A percentile compares a stretch with the other conserved stretches of the same genome.
Conservation (phyloP, 2,113 vertebrate species). For the Ophiodon elongatus region DNA sequence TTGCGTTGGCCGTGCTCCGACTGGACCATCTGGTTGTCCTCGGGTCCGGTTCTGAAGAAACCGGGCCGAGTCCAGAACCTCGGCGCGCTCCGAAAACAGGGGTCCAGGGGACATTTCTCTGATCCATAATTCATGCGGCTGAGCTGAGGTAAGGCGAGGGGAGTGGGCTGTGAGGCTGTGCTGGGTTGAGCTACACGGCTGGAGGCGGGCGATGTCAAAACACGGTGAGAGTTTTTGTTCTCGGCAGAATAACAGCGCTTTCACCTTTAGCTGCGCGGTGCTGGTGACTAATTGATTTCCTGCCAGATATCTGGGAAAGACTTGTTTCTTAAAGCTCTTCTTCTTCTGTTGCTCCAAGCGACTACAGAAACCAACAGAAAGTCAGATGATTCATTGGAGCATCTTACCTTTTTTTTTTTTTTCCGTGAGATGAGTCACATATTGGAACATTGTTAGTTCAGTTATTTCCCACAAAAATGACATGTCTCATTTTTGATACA, state of each 20-base stretch:
- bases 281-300: conserved; percentile 43
- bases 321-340: conserved; percentile 17
- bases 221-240: conserved; percentile 31
- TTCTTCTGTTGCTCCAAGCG: not conserved
- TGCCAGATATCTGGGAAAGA: conserved; percentile 44
- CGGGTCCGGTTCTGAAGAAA: conserved; percentile 80
- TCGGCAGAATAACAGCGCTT: conserved; percentile 17
- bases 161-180: conserved; percentile 60
- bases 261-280: conserved; percentile 39
- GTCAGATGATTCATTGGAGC: conserved; percentile 34
- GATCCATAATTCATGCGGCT: conserved; percentile 71
- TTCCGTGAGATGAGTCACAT: not conserved
- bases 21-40: conserved; percentile 87
- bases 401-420: not conserved
- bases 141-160: conserved; percentile 33
- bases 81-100: conserved; percentile 59
- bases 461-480: not conserved
- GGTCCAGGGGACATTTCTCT: conserved; percentile 52
- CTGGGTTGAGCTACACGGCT: conserved; percentile 36
- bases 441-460: not conserved
- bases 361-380: conserved; percentile 14
- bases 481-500: not conserved
- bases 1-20: conserved; percentile 79
- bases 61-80: conserved; percentile 66
- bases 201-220: conserved; percentile 66